These are phyloP conservation scores for Catharus bicknelli DNA, from an alignment of 2,113 vertebrate genomes.

Conservation along the genomic window DNA sequence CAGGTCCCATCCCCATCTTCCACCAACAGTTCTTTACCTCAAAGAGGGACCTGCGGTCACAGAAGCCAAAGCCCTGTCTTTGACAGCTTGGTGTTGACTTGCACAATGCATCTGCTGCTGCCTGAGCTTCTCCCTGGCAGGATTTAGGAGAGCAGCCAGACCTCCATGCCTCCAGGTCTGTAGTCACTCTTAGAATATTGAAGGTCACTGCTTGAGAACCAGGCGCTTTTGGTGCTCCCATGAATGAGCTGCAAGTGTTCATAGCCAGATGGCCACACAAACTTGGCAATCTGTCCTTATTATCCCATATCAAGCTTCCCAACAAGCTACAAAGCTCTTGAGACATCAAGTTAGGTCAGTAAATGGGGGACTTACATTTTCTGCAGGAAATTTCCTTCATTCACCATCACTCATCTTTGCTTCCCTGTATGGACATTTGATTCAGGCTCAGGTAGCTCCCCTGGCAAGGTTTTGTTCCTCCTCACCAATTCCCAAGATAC, in stretches of 20 bases:
- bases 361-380: neutral
- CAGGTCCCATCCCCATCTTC: neutral
- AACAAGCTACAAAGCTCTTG: neutral
- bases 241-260: neutral
- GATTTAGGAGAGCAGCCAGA: neutral
- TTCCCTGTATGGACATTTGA: neutral
- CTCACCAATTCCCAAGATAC: neutral
- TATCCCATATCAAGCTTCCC: neutral
- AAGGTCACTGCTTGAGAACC: neutral
- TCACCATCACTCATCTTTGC: neutral
- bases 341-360: neutral
- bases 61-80: neutral
- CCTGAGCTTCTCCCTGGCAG: neutral
- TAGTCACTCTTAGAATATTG: neutral
- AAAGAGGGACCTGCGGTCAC: neutral
- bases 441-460: neutral
- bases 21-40: neutral
- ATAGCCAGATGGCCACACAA: neutral
- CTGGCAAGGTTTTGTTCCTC: neutral
- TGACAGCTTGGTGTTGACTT: neutral
- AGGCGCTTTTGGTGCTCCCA: neutral
- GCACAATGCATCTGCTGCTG: neutral
- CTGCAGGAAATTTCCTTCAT: neutral
- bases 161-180: neutral
- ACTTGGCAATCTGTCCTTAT: neutral